A percentile compares a stretch with the other conserved stretches of the same genome.
Conservation (phyloP, 1,140 invertebrate species). For the Coptotermes formosanus region DNA sequence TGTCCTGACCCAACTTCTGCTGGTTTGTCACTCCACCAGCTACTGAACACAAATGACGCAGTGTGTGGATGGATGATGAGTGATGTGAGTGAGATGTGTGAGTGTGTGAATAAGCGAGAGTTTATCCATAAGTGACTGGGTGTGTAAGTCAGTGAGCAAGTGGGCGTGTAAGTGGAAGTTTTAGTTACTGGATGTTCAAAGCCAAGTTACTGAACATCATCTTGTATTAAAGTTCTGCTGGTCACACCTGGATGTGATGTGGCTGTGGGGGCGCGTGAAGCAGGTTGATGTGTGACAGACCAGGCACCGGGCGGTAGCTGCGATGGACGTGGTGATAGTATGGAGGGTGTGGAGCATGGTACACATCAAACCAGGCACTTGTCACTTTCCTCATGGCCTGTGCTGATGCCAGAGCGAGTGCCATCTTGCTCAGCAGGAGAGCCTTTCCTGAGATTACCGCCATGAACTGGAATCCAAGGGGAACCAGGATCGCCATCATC, state of each 20-base stretch:
- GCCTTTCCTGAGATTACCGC: constrained; percentile 44
- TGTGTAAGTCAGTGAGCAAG: background rate
- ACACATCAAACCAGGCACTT: constrained; percentile 21
- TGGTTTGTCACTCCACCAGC: no score
- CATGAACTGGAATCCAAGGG: constrained; percentile 45
- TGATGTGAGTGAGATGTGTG: no score
- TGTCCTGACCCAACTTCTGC: no score
- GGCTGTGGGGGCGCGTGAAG: background rate
- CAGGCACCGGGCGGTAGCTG: background rate
- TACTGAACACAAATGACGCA: no score
- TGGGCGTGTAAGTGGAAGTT: background rate
- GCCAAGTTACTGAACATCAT: background rate
- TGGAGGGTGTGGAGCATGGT: background rate
- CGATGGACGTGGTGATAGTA: background rate
- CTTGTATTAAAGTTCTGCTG: no score
- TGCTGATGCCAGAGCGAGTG: constrained; percentile 40
- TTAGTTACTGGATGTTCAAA: background rate
- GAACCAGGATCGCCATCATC: constrained; percentile 41
- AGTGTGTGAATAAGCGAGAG: no score
- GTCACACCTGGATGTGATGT: background rate
- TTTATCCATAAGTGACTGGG: background rate
- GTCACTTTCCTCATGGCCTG: constrained; percentile 38
- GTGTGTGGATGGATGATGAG: no score
- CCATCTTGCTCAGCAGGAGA: constrained; percentile 42
- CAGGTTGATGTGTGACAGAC: background rate